Evolutionary conservation across 2,797 vertebrate species (phyloP).

Genomic region (Ficedula albicollis): DNA sequence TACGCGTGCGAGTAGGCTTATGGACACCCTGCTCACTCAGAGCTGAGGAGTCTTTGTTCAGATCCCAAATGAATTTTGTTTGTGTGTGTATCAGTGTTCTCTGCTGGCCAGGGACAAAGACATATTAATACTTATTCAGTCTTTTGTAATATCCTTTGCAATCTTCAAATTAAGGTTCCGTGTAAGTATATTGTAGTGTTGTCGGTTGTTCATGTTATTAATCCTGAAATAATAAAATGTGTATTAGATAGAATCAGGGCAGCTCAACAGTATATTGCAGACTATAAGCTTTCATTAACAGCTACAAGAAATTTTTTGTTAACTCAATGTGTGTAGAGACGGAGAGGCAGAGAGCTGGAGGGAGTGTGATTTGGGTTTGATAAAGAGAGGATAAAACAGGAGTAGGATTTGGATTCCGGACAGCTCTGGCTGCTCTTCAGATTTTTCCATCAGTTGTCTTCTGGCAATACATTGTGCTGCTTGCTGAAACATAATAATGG

Average conservation of each 20-base stretch:
- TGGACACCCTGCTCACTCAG: background rate
- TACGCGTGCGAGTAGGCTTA: background rate
- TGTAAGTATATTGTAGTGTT: conserved; percentile 63
- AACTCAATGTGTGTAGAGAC: background rate
- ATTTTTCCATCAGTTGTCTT: conserved; percentile 26
- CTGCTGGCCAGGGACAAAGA: conserved; percentile 20
- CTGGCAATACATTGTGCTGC: background rate
- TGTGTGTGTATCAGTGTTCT: conserved; percentile 31
- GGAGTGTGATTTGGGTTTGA: conserved; percentile 18
- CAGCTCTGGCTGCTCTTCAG: conserved; percentile 18
- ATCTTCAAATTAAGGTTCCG: conserved; percentile 60
- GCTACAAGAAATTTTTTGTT: conserved; percentile 59
- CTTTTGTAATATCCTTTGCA: conserved; percentile 63
- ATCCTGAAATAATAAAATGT: conserved; percentile 70
- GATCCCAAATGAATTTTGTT: conserved; percentile 48
- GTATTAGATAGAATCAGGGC: conserved; percentile 68
- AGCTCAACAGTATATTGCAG: conserved; percentile 58
- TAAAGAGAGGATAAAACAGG: conserved; percentile 13
- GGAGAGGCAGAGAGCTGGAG: background rate
- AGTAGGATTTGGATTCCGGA: conserved; percentile 36
- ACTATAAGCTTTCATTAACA: conserved; percentile 71
- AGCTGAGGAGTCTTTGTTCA: conserved; percentile 13
- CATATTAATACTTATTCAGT: conserved; percentile 57
- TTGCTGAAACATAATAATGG: background rate
- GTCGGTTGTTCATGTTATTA: conserved; percentile 55